These are phyloP conservation scores for Myzus persicae DNA, from an alignment of 1,140 invertebrate species.

Conservation along the genomic window DNA sequence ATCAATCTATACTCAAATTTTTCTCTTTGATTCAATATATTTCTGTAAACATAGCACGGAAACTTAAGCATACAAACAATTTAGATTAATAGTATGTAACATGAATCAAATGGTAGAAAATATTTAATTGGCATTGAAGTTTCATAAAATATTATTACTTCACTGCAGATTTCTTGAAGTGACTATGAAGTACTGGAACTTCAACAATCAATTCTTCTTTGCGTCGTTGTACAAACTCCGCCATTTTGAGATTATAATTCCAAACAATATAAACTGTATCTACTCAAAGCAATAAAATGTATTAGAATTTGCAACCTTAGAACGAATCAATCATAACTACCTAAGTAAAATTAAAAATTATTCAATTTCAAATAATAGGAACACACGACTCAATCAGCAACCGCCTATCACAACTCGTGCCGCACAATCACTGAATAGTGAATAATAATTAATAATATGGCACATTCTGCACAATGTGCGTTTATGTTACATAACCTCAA, in stretches of 20 bases:
- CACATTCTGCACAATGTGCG: too few relatives aligned
- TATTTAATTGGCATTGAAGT: background rate
- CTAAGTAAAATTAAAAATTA: too few relatives aligned
- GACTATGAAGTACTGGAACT: background rate
- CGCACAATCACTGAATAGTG: background rate
- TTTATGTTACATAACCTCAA: too few relatives aligned
- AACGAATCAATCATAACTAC: background rate
- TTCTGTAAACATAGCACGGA: background rate
- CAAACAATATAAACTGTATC: background rate
- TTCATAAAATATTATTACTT: slow-evolving; percentile 31
- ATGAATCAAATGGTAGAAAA: background rate
- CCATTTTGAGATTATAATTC: background rate
- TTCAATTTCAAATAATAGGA: background rate
- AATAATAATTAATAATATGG: too few relatives aligned
- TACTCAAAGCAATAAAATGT: background rate
- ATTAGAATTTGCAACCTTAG: background rate
- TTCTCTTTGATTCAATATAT: slow-evolving; percentile 23
- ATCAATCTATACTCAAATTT: slow-evolving; percentile 45
- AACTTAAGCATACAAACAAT: background rate
- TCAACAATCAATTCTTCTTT: slow-evolving; percentile 32
- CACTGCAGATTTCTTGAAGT: background rate
- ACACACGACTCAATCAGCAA: too few relatives aligned
- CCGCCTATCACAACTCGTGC: too few relatives aligned
- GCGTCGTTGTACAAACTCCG: slow-evolving; percentile 22
- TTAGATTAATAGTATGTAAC: background rate